Evolutionary conservation across 2,888 invertebrate species (phyloP), one percentile per base, ranked within the genome.

Genomic region (Rapana venosa): DNA sequence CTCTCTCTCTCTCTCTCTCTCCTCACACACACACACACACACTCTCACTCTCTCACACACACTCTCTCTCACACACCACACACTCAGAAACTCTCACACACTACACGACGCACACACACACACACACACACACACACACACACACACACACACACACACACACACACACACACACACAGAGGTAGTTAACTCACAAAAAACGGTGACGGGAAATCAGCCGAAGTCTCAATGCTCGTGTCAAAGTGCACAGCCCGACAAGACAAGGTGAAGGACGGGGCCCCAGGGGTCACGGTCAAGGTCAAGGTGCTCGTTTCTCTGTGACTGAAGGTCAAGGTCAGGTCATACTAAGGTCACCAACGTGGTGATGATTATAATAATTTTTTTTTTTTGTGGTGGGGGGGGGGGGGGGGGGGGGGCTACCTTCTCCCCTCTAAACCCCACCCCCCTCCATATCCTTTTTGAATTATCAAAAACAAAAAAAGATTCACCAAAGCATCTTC

Each of bases 271-370:
- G 79, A 79, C 15, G 77, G 56, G 13, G 77, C 32, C 32, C 88
- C 88, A 6, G 88, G 17, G 8, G 88, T 32, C 6, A 79, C 79
- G n/a, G 58, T 79, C 61, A 88, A 22, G 26, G 79, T 56, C 81
- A 88, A 35, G 17, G 30, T 61, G 56, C 58, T 81, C 35, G 88
- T 79, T 36, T 26, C 81, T 22, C 77, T 58, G 88, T 88, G 61
- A 6, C 88, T 88, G 87, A 74, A 87, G 26, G 26, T 83, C 35
- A 30, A 79, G 35, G 17, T 47, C 47, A 47, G 47, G 47, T 47
- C 47, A 2, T 47, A 47, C 47, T 8, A 47, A 47, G 47, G 47
- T 47, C 4, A 47, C 47, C 47, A 47, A 5, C 47, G 47, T 47
- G 8, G 8, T 47, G 8, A 47, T 47, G 8, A 47, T 8, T 47